phyloP scores from a whole-genome alignment of 2,113 vertebrate genomes.

The Abramis brama region DNA sequence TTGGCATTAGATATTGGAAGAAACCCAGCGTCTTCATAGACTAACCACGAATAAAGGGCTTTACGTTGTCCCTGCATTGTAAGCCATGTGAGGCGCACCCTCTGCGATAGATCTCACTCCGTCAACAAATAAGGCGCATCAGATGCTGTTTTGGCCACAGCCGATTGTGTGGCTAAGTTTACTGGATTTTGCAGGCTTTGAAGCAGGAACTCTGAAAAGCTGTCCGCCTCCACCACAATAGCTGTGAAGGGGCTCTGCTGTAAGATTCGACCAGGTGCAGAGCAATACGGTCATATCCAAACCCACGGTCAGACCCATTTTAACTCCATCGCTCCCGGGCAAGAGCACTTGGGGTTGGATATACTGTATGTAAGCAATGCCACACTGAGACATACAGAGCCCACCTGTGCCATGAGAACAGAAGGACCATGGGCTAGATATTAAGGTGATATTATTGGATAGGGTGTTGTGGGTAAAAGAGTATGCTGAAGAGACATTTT shows the following conservation, averaged over 20 bases:
- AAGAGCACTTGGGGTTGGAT: constrained; percentile 64
- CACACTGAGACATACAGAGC: constrained; percentile 41
- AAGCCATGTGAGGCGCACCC: constrained; percentile 72
- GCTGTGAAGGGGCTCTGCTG: constrained; percentile 55
- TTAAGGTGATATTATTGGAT: constrained; percentile 42
- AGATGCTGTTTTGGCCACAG: constrained; percentile 80
- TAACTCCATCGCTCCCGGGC: constrained; percentile 46
- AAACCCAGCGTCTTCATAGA: constrained; percentile 38
- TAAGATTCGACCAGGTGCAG: constrained; percentile 72
- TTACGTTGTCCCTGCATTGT: constrained; percentile 57
- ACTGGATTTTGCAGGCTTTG: constrained; percentile 76
- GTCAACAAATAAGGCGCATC: constrained; percentile 82
- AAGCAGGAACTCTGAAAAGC: constrained; percentile 56
- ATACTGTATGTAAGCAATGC: constrained; percentile 58
- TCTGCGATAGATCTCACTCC: constrained; percentile 76
- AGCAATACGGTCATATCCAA: constrained; percentile 74
- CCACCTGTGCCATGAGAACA: constrained; percentile 66
- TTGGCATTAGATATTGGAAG: constrained; percentile 47
- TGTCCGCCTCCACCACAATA: constrained; percentile 40
- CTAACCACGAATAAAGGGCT: constrained; percentile 48
- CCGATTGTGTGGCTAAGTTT: constrained; percentile 71
- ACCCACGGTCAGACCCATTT: constrained; percentile 50
- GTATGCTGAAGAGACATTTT: background rate
- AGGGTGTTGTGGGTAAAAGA: background rate
- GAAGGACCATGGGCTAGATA: constrained; percentile 59